Evolutionary conservation across 2,113 vertebrate species (phyloP).

Genomic region (Orycteropus afer): DNA sequence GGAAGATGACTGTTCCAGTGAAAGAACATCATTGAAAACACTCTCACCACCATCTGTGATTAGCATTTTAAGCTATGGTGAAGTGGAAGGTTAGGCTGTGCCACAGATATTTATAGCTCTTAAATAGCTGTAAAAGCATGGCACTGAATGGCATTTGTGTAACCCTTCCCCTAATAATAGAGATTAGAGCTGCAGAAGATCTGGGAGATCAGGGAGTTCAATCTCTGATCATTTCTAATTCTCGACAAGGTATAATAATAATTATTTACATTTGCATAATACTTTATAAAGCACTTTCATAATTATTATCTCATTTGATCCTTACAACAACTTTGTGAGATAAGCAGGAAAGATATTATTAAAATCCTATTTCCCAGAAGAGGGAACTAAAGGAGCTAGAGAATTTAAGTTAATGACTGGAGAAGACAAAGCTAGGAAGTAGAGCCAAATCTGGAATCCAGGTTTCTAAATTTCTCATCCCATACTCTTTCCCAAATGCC

Average conservation of each 20-base stretch:
- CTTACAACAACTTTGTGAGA: constrained; percentile 20
- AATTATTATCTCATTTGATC: not conserved
- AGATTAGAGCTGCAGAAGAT: constrained; percentile 31
- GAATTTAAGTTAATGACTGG: not conserved
- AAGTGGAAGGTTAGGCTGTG: not conserved
- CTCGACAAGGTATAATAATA: constrained; percentile 49
- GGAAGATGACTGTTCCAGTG: not conserved
- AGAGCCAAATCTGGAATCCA: not conserved
- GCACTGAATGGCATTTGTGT: not conserved
- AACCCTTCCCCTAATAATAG: constrained; percentile 46
- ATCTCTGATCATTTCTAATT: constrained; percentile 57
- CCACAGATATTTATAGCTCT: constrained; percentile 45
- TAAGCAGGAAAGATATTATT: not conserved
- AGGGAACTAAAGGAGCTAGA: not conserved
- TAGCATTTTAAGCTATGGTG: not conserved
- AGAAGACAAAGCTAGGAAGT: not conserved
- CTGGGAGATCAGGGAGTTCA: not conserved
- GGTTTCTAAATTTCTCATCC: not conserved
- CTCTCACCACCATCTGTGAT: not conserved
- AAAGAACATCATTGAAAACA: not conserved
- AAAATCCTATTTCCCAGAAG: not conserved
- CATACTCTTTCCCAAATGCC: not conserved
- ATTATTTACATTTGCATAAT: constrained; percentile 58
- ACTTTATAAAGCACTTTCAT: constrained; percentile 11
- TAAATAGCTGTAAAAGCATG: constrained; percentile 25